Base-by-base conservation (phyloP, 2,797 vertebrate genomes). In the Channallabes apus region DNA sequence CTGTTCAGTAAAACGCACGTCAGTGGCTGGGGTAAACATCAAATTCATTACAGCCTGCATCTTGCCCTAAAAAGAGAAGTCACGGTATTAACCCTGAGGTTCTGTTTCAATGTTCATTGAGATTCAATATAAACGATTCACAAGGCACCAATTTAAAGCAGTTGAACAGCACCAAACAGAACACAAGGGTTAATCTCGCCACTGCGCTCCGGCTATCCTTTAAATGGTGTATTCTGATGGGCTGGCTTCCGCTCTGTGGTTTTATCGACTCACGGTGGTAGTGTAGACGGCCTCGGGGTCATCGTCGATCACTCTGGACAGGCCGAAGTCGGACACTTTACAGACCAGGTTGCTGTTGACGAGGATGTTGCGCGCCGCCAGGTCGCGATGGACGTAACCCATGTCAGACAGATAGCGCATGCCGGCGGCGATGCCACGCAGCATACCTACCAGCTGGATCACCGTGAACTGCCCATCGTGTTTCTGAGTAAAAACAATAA, bases 261-360 rank as follows among this genome's bases (percentile, higher is more conserved):
- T 91, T 90, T 91, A 92, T 91, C 88, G 90, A 94, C 97, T 98
- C 95, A 99, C 98, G 3, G 97, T 98, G 67, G 98, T 99, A 90
- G 98, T 98, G 92, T 99, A 99, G 93, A 99, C 98, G 61, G 98
- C 97, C 93, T 99, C 98, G 0, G 97, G 96, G 92, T 99, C 98
- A 80, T 99, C 98, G 93, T 99, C 98, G 92, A 99, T 97, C 93
- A 99, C 96, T 94, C 98, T 96, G 85, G 98, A 99, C 92, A 99
- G 95, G 89, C 98, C 98, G 80, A 99, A 99, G 94, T 99, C 98
- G n/a, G 98, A 99, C 90, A 99, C 98, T 96, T 99, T 99, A 92
- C 98, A 99, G 89, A 99, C 98, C 77, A 99, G 97, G 92, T 99
- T 99, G 94, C 98, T 99, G 95, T 99, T 99, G 95, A 99, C 97